phyloP scores from a whole-genome alignment of 2,113 vertebrate genomes.

The Ceratotherium simum region DNA sequence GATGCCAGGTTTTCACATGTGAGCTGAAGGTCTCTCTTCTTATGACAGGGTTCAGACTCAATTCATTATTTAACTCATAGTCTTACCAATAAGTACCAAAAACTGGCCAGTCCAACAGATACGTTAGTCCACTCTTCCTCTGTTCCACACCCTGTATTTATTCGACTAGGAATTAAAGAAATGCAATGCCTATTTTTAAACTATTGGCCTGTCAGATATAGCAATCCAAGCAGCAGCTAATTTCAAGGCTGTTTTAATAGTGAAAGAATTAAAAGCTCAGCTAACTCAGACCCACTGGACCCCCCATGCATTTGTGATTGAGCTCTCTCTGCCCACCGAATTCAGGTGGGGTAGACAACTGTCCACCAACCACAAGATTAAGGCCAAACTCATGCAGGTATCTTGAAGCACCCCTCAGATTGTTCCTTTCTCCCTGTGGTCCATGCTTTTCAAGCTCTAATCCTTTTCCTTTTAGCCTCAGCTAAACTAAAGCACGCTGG shows the following conservation, averaged over 20 bases:
- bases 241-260: constrained; percentile 8
- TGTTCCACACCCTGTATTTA: neutral
- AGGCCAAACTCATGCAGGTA: neutral
- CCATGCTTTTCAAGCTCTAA: constrained; percentile 14
- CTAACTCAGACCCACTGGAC: neutral
- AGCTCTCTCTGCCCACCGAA: neutral
- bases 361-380: neutral
- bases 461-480: constrained; percentile 14
- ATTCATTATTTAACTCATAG: neutral
- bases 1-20: neutral
- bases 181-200: neutral
- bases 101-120: neutral
- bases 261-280: constrained; percentile 32
- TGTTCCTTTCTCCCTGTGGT: neutral
- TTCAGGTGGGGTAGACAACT: neutral
- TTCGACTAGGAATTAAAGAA: neutral
- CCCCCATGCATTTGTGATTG: neutral
- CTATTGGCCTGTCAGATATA: neutral
- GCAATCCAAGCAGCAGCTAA: neutral
- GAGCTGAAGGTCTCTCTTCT: constrained; percentile 4
- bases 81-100: neutral
- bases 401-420: neutral
- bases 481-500: constrained; percentile 9
- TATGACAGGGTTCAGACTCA: neutral
- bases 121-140: neutral